Evolutionary conservation across 2,113 vertebrate species (phyloP).

Genomic region (Takifugu flavidus): DNA sequence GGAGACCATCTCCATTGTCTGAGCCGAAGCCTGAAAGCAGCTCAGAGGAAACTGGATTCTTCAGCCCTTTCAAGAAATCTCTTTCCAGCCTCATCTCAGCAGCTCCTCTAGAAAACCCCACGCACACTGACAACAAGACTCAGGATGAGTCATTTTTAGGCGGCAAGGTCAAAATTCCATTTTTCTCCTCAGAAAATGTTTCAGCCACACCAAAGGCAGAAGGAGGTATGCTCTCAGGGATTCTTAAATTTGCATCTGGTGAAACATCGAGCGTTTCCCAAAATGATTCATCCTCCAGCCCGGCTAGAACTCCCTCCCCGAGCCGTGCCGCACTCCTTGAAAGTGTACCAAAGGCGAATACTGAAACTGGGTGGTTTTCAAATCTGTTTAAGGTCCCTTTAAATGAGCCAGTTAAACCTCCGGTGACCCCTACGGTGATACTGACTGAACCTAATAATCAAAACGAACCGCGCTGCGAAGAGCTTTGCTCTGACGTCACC

Average conservation of each 20-base stretch:
- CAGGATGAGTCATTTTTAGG: constrained; percentile 73
- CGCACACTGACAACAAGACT: constrained; percentile 45
- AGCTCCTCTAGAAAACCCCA: constrained; percentile 60
- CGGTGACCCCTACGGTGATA: constrained; percentile 39
- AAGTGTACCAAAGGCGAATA: constrained; percentile 69
- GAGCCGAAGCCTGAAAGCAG: constrained; percentile 59
- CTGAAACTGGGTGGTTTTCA: constrained; percentile 78
- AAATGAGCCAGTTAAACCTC: constrained; percentile 55
- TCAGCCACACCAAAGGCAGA: constrained; percentile 60
- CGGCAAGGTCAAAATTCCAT: constrained; percentile 80
- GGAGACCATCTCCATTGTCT: constrained; percentile 26
- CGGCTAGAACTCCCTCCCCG: constrained; percentile 47
- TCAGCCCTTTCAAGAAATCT: constrained; percentile 89
- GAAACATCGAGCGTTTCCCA: constrained; percentile 50
- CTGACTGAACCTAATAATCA: constrained; percentile 38
- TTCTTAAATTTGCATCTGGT: constrained; percentile 72
- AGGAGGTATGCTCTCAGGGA: constrained; percentile 68
- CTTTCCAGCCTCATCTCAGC: constrained; percentile 82
- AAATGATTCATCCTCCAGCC: constrained; percentile 31
- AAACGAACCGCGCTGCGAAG: constrained; percentile 34
- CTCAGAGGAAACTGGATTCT: constrained; percentile 75
- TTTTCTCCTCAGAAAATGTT: constrained; percentile 75
- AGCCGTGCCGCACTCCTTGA: constrained; percentile 64
- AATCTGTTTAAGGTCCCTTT: constrained; percentile 75
- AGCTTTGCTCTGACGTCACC: constrained; percentile 25